These are phyloP conservation scores for Notolepis coatsorum DNA, from an alignment of 2,797 vertebrate species.

Conservation along the genomic window DNA sequence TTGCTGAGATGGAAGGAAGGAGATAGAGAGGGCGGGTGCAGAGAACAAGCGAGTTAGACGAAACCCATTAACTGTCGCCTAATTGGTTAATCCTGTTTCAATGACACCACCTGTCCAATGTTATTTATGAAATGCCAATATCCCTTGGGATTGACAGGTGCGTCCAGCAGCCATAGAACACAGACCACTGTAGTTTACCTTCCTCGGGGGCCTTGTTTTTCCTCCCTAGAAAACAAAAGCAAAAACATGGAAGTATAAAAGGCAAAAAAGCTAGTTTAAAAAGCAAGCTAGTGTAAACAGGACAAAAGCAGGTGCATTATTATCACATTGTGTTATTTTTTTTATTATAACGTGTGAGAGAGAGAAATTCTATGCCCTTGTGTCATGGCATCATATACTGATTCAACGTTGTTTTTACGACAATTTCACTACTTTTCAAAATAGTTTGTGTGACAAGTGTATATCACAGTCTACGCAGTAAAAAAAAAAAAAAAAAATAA, in stretches of 20 bases:
- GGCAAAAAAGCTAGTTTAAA: not conserved
- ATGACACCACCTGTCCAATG: constrained; percentile 17
- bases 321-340: not conserved
- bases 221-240: constrained; percentile 63
- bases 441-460: not conserved
- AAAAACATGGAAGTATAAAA: not conserved
- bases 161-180: not conserved
- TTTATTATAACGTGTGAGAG: too few species aligned
- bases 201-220: constrained; percentile 45
- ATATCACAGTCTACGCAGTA: too few species aligned
- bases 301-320: not conserved
- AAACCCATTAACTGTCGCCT: not conserved
- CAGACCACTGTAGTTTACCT: constrained; percentile 54
- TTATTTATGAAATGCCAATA: constrained; percentile 1
- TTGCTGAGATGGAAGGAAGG: constrained; percentile 49
- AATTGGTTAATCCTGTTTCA: constrained; percentile 12
- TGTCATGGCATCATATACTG: too few species aligned
- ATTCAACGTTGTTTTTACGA: not conserved
- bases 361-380: too few species aligned
- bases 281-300: too few species aligned
- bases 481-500: too few species aligned
- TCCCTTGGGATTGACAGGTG: constrained; percentile 5
- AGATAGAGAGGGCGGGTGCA: constrained; percentile 1
- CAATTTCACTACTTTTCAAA: not conserved
- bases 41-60: not conserved